Evolutionary conservation across 2,797 vertebrate genomes (phyloP), one percentile per base, ranked within the genome.

Genomic region (Silurus lanzhouensis): DNA sequence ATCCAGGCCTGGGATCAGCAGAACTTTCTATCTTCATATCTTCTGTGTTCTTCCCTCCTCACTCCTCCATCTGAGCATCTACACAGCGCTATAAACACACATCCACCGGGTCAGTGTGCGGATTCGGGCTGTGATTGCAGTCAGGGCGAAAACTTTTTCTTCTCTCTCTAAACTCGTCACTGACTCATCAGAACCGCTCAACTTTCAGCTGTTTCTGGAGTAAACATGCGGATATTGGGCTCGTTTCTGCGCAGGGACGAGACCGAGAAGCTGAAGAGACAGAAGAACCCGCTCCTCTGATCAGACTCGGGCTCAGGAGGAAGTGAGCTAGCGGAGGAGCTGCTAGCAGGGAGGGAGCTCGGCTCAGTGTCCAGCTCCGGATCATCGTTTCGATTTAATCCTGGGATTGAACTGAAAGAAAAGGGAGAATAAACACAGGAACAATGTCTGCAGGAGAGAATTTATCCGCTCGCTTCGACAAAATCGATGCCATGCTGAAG

Each of bases 401-500:
- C 0, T 20, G 38, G 57, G 12, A 64, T 25, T 63, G 20, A n/a
- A 64, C 77, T 48, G 44, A 8, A 46, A 57, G 1, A n/a, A 61
- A 87, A 88, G 87, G 20, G 1, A 0, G 82, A 85, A 93, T 92
- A 92, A 99, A 52, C 6, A 52, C 6, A 52, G 0, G 82, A 85
- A 93, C 92, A 92, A 99, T 99, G 98, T 97, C 98, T 92, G 94
- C 96, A 68, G 95, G 95, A 88, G 96, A 97, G 91, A 97, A 92
- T 91, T 95, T 99, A 93, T 96, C 96, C 91, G 96, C 96, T 93
- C 97, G 98, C 2, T 99, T 99, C 94, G 97, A 97, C 87, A 99
- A 98, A 94, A 98, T 99, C 94, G 97, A 99, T 92, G 94, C 95
- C 92, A 96, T 98, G 96, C 92, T 99, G 92, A 96, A 97, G 93